A percentile compares a stretch with the other conserved stretches of the same genome.
Conservation (phyloP, 23 tunicate genomes). For the Halocynthia aurantium region DNA sequence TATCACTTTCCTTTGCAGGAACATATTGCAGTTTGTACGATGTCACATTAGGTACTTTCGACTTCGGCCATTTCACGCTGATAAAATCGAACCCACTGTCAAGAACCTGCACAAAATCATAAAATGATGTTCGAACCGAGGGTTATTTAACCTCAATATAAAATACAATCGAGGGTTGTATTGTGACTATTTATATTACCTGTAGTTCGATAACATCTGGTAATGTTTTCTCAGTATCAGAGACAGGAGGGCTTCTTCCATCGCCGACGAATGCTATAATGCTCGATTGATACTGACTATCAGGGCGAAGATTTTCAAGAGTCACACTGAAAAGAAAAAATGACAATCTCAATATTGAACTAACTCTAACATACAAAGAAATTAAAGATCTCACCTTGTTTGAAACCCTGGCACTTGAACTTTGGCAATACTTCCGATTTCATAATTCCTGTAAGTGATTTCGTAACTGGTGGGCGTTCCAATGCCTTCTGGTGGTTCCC, state of each 20-base stretch:
- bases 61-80: conserved; percentile 52
- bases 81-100: conserved; percentile 43
- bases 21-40: conserved; percentile 16
- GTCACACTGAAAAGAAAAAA: conserved; percentile 7
- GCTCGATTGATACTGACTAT: conserved; percentile 19
- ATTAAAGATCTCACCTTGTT: conserved; percentile 24
- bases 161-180: too few species aligned
- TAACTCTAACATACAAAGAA: neutral
- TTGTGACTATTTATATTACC: conserved; percentile 1
- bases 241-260: conserved; percentile 3
- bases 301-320: conserved; percentile 26
- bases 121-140: too few species aligned
- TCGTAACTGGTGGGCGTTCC: conserved; percentile 17
- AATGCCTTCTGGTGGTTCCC: conserved; percentile 30
- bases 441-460: conserved; percentile 15
- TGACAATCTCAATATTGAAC: too few species aligned
- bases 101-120: conserved; percentile 26
- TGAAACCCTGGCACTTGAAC: conserved; percentile 22
- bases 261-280: conserved; percentile 27
- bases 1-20: neutral
- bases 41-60: conserved; percentile 25
- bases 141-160: too few species aligned
- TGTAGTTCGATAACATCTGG: conserved; percentile 19
- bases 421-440: neutral
- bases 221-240: conserved; percentile 27